These are phyloP conservation scores for Meganola albula DNA, from an alignment of 2,888 invertebrate genomes.

Conservation along the genomic window DNA sequence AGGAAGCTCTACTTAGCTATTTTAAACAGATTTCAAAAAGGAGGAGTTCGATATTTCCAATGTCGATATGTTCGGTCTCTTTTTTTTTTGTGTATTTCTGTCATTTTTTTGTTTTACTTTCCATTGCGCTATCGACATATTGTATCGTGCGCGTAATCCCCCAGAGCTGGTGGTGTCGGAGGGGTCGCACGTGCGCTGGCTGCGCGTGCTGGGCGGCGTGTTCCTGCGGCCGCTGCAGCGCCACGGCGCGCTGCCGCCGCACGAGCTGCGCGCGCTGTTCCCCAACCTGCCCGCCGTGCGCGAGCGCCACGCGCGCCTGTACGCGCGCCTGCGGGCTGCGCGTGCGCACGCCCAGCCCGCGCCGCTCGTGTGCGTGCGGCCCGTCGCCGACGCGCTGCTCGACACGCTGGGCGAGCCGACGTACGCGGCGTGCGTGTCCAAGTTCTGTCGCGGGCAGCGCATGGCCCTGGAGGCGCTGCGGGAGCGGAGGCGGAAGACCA, in stretches of 20 bases:
- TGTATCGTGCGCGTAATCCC: too few relatives aligned
- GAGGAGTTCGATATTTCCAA: too few relatives aligned
- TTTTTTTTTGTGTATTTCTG: too few relatives aligned
- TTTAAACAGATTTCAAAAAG: too few relatives aligned
- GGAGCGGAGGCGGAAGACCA: conserved; percentile 85
- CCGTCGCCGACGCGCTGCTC: conserved; percentile 61
- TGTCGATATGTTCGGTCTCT: too few relatives aligned
- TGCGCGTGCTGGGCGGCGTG: conserved; percentile 89
- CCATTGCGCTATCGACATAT: too few relatives aligned
- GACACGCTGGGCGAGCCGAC: conserved; percentile 83
- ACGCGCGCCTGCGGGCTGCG: conserved; percentile 46
- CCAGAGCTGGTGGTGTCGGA: conserved; percentile 89
- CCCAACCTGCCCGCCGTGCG: conserved; percentile 90
- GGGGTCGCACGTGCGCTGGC: conserved; percentile 90
- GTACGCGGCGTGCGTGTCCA: conserved; percentile 84
- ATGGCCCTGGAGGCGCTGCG: conserved; percentile 89
- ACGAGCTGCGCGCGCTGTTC: conserved; percentile 87
- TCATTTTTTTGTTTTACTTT: too few relatives aligned
- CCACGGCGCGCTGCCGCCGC: conserved; percentile 82
- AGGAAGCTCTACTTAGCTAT: too few relatives aligned
- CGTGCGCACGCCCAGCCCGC: conserved; percentile 32
- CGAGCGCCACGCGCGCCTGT: conserved; percentile 56
- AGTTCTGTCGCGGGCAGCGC: conserved; percentile 93
- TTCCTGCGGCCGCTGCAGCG: conserved; percentile 87
- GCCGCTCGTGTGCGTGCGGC: conserved; percentile 49